A percentile compares a stretch with the other conserved stretches of the same genome.
Conservation (phyloP, 2,113 vertebrate genomes). For the Callocephalon fimbriatum region DNA sequence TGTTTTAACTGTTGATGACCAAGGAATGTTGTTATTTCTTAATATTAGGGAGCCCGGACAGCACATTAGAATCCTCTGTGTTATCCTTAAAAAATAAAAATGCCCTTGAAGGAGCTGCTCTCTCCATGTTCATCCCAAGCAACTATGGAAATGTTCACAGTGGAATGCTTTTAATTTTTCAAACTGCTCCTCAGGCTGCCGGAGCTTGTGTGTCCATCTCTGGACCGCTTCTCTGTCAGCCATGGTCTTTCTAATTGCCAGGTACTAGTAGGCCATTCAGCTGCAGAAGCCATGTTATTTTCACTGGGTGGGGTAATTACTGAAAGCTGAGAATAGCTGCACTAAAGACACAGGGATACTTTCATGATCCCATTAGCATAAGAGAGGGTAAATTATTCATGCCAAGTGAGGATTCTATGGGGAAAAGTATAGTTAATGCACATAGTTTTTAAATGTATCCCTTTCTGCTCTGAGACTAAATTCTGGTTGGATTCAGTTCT, state of each 20-base stretch:
- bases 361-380: constrained; percentile 99
- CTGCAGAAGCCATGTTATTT: constrained; percentile 87
- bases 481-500: constrained; percentile 98
- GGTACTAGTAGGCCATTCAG: constrained; percentile 73
- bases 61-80: background rate
- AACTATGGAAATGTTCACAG: constrained; percentile 4
- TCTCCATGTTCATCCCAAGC: constrained; percentile 6
- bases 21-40: background rate
- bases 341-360: constrained; percentile 93
- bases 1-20: background rate
- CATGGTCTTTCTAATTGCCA: constrained; percentile 78
- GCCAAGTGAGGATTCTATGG: constrained; percentile 97
- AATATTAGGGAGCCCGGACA: background rate
- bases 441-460: constrained; percentile 99
- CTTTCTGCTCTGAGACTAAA: constrained; percentile 92
- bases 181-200: background rate
- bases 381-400: constrained; percentile 99
- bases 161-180: constrained; percentile 8
- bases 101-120: background rate
- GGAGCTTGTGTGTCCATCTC: constrained; percentile 43
- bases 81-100: background rate
- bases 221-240: constrained; percentile 63
- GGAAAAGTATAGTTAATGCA: constrained; percentile 99
- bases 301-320: constrained; percentile 92
- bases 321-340: constrained; percentile 96